phyloP scores from a whole-genome alignment of 2,888 invertebrate species.

The Clivina fossor region DNA sequence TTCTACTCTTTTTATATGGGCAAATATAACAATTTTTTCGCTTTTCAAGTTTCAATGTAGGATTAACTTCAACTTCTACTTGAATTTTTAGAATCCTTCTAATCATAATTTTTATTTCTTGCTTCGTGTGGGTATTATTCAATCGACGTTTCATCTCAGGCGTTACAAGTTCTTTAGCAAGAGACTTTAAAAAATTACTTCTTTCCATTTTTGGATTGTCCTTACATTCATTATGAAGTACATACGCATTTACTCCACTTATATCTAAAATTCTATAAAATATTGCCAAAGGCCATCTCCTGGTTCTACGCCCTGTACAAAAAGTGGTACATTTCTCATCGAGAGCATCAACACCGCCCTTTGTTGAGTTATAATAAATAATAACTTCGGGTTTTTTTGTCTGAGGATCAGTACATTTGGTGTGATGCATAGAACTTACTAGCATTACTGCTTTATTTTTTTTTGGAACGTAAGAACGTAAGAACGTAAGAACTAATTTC shows the following conservation, averaged over 20 bases:
- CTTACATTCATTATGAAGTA: conserved; percentile 12
- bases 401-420: conserved; percentile 25
- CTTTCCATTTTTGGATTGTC: conserved; percentile 2
- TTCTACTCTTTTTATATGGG: too few species aligned
- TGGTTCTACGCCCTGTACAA: conserved; percentile 15
- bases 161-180: too few species aligned
- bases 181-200: conserved; percentile 10
- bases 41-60: too few species aligned
- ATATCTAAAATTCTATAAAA: conserved; percentile 22
- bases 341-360: conserved; percentile 13
- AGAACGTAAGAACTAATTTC: conserved; percentile 33
- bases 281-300: conserved; percentile 17
- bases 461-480: conserved; percentile 23
- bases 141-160: too few species aligned
- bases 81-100: too few species aligned
- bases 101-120: too few species aligned
- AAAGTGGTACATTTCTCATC: conserved; percentile 13
- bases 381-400: conserved; percentile 26
- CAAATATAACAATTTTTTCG: too few species aligned
- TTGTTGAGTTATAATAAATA: conserved; percentile 10
- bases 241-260: conserved; percentile 10
- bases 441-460: conserved; percentile 32
- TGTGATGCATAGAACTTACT: conserved; percentile 38
- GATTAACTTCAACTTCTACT: too few species aligned
- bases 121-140: too few species aligned